Evolutionary conservation across 2,113 vertebrate genomes (phyloP), one percentile per base, ranked within the genome.

Genomic region (Peromyscus polionotus): DNA sequence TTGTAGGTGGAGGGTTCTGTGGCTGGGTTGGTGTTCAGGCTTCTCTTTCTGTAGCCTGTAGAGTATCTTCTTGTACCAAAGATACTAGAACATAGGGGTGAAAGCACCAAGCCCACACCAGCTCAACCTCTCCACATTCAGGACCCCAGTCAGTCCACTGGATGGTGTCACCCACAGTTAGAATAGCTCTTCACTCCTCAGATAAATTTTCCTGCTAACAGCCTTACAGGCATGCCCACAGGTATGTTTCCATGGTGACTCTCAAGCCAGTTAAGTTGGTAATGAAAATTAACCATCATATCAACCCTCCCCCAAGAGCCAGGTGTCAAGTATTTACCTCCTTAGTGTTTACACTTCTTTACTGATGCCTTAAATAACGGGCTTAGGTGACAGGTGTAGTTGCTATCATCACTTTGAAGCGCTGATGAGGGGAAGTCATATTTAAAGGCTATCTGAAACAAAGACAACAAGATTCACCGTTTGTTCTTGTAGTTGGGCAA

Each of bases 401-500:
- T 54, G n/a, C 48, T 86, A 10, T 57, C 12, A 31, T 89, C 45
- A 81, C 81, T 93, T 59, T 92, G 45, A 96, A 92, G 68, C 73
- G 51, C 3, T 87, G 39, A 42, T 75, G 59, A 45, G 17, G 20
- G 57, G 68, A 65, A 89, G 45, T 72, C 39, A 14, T 59, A 73
- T 86, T 91, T 84, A 19, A 80, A n/a, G 80, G 28, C 42, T 61
- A 81, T 96, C 22, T 92, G 20, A 7, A 73, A 54, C 6, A 54
- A 85, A 39, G 59, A 0, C 77, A 63, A 42, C 42, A 1, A 79
- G 45, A 57, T 63, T 80, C 10, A 70, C 59, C 80, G 42, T 90
- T 36, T 96, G 65, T 94, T 85, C 92, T 80, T 94, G 0, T 91
- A 93, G 80, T 36, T 92, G 39, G 11, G 88, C 17, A 92, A 92